phyloP scores from a whole-genome alignment of 2,113 vertebrate species.

The Phrynocephalus versicolor region DNA sequence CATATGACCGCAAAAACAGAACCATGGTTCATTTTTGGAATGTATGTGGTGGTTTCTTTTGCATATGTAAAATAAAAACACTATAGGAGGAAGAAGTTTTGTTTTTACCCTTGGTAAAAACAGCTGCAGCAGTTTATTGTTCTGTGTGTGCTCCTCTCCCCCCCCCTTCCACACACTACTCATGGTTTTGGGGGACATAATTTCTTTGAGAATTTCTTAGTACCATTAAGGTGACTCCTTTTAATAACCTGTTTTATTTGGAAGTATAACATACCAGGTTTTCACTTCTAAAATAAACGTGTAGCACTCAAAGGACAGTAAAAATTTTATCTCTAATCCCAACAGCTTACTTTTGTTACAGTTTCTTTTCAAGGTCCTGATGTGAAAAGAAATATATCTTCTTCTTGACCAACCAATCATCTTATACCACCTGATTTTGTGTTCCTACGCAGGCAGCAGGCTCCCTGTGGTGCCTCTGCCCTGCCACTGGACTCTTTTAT shows the following conservation, averaged over 20 bases:
- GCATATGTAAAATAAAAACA: too few relatives aligned
- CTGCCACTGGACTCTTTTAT: slow-evolving; percentile 17
- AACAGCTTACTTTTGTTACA: background rate
- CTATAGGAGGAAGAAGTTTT: too few relatives aligned
- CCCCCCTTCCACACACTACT: background rate
- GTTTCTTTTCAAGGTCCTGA: background rate
- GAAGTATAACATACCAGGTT: background rate
- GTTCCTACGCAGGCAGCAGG: background rate
- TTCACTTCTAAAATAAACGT: background rate
- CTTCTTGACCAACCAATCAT: slow-evolving; percentile 2
- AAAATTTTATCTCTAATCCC: background rate
- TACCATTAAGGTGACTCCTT: background rate
- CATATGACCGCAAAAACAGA: too few relatives aligned
- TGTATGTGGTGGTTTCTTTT: too few relatives aligned
- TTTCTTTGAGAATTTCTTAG: background rate
- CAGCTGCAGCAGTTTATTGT: background rate
- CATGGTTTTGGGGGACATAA: background rate
- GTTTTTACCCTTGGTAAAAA: background rate
- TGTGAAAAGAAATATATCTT: background rate
- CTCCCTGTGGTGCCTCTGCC: background rate
- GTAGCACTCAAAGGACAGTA: background rate
- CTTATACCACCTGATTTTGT: background rate
- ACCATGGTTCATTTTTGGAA: too few relatives aligned
- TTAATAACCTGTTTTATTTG: background rate
- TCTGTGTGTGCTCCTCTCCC: background rate